phyloP scores from a whole-genome alignment of 2,113 vertebrate species.

The Colius striatus region DNA sequence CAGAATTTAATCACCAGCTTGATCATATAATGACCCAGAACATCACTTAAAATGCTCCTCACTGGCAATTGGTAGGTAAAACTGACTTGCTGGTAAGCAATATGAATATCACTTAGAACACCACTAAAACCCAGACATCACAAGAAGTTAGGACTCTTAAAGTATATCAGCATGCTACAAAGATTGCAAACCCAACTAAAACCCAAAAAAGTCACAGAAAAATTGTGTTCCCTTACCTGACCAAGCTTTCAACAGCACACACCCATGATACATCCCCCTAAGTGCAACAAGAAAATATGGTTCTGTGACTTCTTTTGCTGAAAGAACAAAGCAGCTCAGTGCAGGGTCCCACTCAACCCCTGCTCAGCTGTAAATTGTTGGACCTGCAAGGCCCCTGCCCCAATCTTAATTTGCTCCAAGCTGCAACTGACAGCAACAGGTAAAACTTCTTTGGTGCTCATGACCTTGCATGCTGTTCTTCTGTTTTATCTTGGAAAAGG shows the following conservation, averaged over 20 bases:
- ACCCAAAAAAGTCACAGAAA: neutral
- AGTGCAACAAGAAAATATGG: neutral
- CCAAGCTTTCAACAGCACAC: neutral
- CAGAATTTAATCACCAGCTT: neutral
- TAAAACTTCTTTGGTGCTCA: neutral
- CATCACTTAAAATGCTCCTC: neutral
- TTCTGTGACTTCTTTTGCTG: neutral
- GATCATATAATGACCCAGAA: neutral
- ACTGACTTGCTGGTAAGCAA: neutral
- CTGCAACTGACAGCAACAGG: neutral
- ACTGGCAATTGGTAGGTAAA: neutral
- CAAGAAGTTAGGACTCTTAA: neutral
- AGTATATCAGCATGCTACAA: neutral
- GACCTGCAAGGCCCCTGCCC: neutral
- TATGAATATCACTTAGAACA: neutral
- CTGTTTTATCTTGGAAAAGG: neutral
- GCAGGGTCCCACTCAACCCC: neutral
- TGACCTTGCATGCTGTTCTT: fast-evolving
- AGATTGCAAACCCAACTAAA: neutral
- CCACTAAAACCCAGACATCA: neutral
- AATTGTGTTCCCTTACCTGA: neutral
- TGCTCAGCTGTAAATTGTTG: neutral
- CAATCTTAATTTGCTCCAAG: neutral
- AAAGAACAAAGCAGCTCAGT: neutral
- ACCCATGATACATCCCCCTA: too few species aligned